Evolutionary conservation across 1,140 invertebrate genomes (phyloP).

Genomic region (Aphis gossypii): DNA sequence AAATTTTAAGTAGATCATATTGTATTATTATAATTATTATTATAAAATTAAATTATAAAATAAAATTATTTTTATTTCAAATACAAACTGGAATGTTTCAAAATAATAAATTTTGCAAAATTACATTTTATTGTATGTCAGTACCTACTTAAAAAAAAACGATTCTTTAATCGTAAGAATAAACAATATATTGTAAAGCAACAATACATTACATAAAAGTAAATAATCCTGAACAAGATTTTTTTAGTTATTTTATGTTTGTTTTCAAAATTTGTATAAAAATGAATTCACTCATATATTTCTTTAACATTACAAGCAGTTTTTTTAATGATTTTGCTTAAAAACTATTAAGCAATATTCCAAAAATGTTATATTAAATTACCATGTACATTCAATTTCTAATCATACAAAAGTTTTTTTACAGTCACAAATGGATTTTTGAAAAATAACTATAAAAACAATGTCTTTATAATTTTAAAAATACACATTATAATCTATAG

Average conservation of each 20-base stretch:
- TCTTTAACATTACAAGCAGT: neutral
- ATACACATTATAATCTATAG: too few relatives aligned
- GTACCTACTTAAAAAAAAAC: neutral
- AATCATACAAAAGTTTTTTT: too few relatives aligned
- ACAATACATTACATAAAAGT: neutral
- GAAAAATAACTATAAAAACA: too few relatives aligned
- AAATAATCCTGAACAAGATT: neutral
- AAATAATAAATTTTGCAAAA: neutral
- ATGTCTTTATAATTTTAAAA: too few relatives aligned
- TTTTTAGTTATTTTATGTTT: neutral
- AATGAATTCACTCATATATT: neutral
- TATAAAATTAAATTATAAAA: neutral
- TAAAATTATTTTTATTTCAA: neutral
- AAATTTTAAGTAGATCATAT: neutral
- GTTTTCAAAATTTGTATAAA: neutral
- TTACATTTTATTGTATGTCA: neutral
- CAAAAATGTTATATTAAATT: too few relatives aligned
- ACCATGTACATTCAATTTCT: too few relatives aligned
- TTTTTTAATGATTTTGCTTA: neutral
- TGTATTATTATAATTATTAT: neutral
- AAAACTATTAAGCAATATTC: too few relatives aligned
- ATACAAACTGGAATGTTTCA: too few relatives aligned
- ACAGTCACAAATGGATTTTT: too few relatives aligned
- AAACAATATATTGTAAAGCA: neutral
- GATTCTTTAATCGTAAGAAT: neutral